These are phyloP conservation scores for Eulemur albifrons DNA, from an alignment of 2,797 vertebrate species.

Conservation along the genomic window DNA sequence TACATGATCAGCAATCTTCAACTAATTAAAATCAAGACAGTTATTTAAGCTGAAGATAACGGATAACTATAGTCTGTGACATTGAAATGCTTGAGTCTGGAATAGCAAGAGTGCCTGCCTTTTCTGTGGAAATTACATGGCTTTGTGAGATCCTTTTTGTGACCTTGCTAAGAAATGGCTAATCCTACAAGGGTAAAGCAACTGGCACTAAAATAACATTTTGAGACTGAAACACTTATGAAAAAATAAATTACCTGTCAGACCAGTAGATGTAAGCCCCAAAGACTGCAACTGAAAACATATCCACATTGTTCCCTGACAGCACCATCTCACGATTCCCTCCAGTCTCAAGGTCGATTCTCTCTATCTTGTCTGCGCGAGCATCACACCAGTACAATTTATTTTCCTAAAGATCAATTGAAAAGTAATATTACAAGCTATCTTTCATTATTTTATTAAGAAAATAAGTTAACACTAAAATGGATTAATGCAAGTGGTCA, in stretches of 20 bases:
- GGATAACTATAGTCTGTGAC: conserved; percentile 75
- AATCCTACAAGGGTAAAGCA: conserved; percentile 87
- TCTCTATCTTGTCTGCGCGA: conserved; percentile 99
- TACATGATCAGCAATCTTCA: conserved; percentile 81
- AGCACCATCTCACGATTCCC: conserved; percentile 96
- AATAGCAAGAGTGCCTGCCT: conserved; percentile 77
- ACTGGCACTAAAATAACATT: conserved; percentile 85
- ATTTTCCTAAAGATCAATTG: conserved; percentile 95
- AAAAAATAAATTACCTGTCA: conserved; percentile 99
- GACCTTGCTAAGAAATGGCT: conserved; percentile 86
- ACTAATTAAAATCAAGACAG: conserved; percentile 83
- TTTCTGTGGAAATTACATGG: conserved; percentile 70
- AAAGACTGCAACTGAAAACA: conserved; percentile 98
- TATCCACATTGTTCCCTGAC: conserved; percentile 97
- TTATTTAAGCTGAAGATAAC: conserved; percentile 81
- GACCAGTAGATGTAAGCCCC: conserved; percentile 99
- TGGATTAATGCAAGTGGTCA: conserved; percentile 60
- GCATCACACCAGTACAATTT: conserved; percentile 99
- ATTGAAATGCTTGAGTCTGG: conserved; percentile 75
- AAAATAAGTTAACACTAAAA: conserved; percentile 76
- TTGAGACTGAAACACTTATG: conserved; percentile 87
- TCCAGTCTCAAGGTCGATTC: conserved; percentile 98
- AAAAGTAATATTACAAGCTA: conserved; percentile 85
- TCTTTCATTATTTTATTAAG: conserved; percentile 78
- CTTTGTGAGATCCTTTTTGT: conserved; percentile 75